Percentiles rank a stretch among this genome's conserved stretches.
phyloP scores from a whole-genome alignment of 2,888 invertebrate genomes.

The Biston stratarius region DNA sequence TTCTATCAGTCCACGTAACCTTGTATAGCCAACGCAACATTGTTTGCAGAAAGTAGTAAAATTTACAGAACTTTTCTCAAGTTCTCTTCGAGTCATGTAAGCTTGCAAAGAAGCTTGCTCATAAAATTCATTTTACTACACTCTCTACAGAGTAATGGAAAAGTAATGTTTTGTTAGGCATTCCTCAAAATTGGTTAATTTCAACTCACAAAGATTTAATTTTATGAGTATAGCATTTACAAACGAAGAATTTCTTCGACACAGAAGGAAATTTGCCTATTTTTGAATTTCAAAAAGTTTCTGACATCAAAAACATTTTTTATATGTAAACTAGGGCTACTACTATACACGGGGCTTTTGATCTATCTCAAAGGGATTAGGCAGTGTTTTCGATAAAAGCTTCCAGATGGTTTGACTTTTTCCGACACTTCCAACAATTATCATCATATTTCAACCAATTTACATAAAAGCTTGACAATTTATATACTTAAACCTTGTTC shows the following conservation, averaged over 20 bases:
- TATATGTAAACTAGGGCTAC: too few species aligned
- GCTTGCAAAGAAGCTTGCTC: constrained; percentile 14
- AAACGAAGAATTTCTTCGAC: constrained; percentile 5
- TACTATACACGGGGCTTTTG: too few species aligned
- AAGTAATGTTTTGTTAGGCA: constrained; percentile 36
- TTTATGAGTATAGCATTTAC: constrained; percentile 31
- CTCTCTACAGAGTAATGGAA: constrained; percentile 20
- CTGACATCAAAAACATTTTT: too few species aligned
- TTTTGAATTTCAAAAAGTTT: neutral
- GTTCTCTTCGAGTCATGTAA: constrained; percentile 12
- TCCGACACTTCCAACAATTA: too few species aligned
- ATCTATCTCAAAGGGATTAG: too few species aligned
- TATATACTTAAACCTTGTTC: too few species aligned
- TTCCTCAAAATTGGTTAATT: constrained; percentile 41
- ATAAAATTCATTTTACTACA: constrained; percentile 30
- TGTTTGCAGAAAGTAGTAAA: constrained; percentile 3
- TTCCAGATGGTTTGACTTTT: too few species aligned
- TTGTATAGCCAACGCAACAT: neutral
- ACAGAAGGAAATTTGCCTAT: constrained; percentile 14
- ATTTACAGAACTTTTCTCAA: constrained; percentile 9
- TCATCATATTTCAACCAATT: too few species aligned
- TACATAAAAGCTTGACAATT: too few species aligned
- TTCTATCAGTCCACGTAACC: too few species aligned
- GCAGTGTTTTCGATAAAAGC: too few species aligned
- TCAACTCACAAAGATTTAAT: constrained; percentile 32